These are phyloP conservation scores for Pagetopsis macropterus DNA, from an alignment of 2,797 vertebrate species.

Conservation along the genomic window DNA sequence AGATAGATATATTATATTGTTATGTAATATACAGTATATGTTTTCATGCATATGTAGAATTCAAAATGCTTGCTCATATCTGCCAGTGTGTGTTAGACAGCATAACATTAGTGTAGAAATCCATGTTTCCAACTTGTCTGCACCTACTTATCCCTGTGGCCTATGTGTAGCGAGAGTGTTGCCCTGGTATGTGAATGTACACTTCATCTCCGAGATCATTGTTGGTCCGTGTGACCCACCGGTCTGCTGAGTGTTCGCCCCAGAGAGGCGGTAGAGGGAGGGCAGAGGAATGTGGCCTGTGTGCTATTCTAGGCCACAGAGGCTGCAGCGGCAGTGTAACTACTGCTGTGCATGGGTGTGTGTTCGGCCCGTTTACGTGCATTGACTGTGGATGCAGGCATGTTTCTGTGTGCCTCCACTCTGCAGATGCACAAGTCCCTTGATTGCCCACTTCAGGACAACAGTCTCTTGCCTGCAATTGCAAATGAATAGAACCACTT, in stretches of 20 bases:
- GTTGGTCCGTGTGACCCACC: slow-evolving; percentile 78
- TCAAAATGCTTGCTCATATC: neutral
- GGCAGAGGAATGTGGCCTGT: slow-evolving; percentile 77
- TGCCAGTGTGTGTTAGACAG: neutral
- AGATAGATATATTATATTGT: neutral
- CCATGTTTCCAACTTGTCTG: slow-evolving; percentile 18
- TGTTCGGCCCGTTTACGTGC: slow-evolving; percentile 30
- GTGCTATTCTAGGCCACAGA: slow-evolving; percentile 80
- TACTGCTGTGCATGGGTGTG: slow-evolving; percentile 47
- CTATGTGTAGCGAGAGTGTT: slow-evolving; percentile 13
- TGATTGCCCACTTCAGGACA: slow-evolving; percentile 72
- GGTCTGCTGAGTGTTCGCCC: slow-evolving; percentile 68
- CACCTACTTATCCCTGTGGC: slow-evolving; percentile 22
- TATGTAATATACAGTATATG: neutral
- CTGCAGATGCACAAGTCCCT: slow-evolving; percentile 60
- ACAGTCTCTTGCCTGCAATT: slow-evolving; percentile 64
- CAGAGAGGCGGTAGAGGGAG: slow-evolving; percentile 64
- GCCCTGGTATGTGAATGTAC: slow-evolving; percentile 40
- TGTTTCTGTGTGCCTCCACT: slow-evolving; percentile 24
- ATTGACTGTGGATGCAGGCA: slow-evolving; percentile 34
- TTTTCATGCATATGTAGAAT: slow-evolving; percentile 8
- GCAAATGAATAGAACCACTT: slow-evolving; percentile 72
- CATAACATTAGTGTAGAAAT: slow-evolving; percentile 3
- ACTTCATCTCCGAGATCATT: slow-evolving; percentile 68
- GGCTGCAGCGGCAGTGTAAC: slow-evolving; percentile 61